Percentiles rank a stretch among this genome's conserved stretches.
Evolutionary conservation across 2,113 vertebrate species (phyloP).

Genomic region (Opisthocomus hoazin): DNA sequence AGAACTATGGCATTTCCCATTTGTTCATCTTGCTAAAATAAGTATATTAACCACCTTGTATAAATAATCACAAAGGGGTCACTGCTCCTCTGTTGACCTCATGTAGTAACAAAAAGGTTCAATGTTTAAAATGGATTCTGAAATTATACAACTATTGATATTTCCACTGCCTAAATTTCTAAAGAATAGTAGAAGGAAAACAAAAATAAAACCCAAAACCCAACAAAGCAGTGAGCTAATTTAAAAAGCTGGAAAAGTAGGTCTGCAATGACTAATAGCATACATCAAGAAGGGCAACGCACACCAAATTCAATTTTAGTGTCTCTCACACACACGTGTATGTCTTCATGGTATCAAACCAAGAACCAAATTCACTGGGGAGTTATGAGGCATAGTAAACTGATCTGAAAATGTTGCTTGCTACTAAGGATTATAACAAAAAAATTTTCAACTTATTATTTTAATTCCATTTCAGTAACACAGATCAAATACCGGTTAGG

Average conservation of each 20-base stretch:
- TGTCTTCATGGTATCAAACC: not conserved
- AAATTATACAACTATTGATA: not conserved
- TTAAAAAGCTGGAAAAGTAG: not conserved
- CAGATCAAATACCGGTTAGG: not conserved
- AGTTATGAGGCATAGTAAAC: not conserved
- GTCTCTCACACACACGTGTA: not conserved
- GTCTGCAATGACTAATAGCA: not conserved
- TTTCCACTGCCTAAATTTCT: not conserved
- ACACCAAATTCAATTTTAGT: not conserved
- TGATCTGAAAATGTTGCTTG: not conserved
- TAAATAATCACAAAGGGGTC: not conserved
- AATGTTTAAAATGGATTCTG: not conserved
- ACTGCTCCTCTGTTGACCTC: not conserved
- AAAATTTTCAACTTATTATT: not conserved
- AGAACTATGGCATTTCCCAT: not conserved
- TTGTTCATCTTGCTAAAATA: not conserved
- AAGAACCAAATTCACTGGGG: not conserved
- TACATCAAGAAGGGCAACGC: not conserved
- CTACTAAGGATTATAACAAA: not conserved
- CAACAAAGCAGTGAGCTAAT: not conserved
- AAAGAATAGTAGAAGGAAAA: not conserved
- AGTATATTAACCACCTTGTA: not conserved
- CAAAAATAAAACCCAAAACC: not conserved
- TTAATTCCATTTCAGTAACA: not conserved
- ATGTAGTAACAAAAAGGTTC: not conserved